Percentiles rank a stretch among this genome's conserved stretches.
These are phyloP conservation scores for Anableps anableps DNA, from an alignment of 2,797 vertebrate genomes.

Conservation along the genomic window DNA sequence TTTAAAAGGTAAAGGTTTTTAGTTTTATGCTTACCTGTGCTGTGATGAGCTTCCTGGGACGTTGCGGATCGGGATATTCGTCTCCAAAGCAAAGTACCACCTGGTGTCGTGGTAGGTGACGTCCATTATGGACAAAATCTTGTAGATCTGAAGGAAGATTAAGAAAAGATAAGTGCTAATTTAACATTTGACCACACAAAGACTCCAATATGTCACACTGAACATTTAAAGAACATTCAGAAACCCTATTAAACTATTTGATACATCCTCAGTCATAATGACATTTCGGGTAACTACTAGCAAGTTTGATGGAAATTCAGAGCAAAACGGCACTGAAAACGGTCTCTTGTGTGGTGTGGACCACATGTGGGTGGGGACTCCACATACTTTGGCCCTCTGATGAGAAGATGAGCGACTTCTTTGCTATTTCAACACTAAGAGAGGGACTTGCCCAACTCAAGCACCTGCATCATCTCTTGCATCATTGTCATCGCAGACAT, in stretches of 20 bases:
- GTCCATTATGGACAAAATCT: slow-evolving; percentile 89
- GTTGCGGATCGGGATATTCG: slow-evolving; percentile 93
- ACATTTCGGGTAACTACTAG: slow-evolving; percentile 50
- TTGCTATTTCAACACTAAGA: slow-evolving; percentile 13
- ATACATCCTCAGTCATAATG: slow-evolving; percentile 13
- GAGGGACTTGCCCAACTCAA: slow-evolving; percentile 59
- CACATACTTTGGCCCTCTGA: slow-evolving; percentile 40
- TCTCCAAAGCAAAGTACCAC: slow-evolving; percentile 95
- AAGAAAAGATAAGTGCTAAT: neutral
- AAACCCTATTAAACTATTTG: neutral
- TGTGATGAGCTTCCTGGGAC: slow-evolving; percentile 94
- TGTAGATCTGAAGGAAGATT: slow-evolving; percentile 85
- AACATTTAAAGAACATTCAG: slow-evolving; percentile 6
- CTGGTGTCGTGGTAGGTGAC: slow-evolving; percentile 88
- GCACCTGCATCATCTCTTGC: slow-evolving; percentile 28
- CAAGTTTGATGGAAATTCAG: slow-evolving; percentile 44
- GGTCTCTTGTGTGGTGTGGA: slow-evolving; percentile 50
- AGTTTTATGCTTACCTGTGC: slow-evolving; percentile 76
- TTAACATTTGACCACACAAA: neutral
- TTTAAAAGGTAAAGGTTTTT: neutral
- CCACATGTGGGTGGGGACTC: slow-evolving; percentile 76
- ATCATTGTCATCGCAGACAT: slow-evolving; percentile 22
- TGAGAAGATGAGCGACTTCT: slow-evolving; percentile 45
- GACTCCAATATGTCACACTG: neutral
- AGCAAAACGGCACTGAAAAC: slow-evolving; percentile 45